Evolutionary conservation across 2,113 vertebrate genomes (phyloP), one percentile per base, ranked within the genome.

Genomic region (Antennarius striatus): DNA sequence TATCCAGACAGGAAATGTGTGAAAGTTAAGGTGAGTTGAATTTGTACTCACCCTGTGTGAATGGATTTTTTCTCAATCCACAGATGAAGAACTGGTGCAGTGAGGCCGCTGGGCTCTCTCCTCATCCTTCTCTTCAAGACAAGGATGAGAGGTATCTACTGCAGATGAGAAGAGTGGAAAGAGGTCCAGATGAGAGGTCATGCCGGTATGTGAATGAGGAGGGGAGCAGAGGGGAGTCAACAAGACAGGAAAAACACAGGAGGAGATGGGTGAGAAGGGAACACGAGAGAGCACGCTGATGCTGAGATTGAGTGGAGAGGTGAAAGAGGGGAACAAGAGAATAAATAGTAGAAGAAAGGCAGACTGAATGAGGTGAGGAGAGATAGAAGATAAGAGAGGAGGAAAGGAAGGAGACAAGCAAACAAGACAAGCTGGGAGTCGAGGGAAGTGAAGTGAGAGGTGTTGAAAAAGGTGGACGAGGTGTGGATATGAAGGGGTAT

Each of bases 391-490:
- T 2, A 8, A 17, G 17, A 16, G 56, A 40, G 16, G 65, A 42
- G 61, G 48, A 59, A 65, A 47, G 36, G 59, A 59, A 56, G 63
- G 17, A 68, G 71, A 73, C 32, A 59, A 60, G 71, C 48, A 68
- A 86, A 84, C 4, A 22, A 67, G 70, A 68, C 55, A 65, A 64
- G 67, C 54, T 16, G 52, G 77, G 70, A 80, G 72, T 47, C 46
- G 63, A 85, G 72, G 62, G 29, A 52, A 16, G 57, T 49, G 60
- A 68, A 56, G 80, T 1, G 28, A 74, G 65, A 73, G 58, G 65
- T n/a, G 6, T 68, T 82, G 71, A 75, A 79, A 71, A 59, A 64
- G 52, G 77, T 57, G 77, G 66, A 69, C 14, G 64, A 73, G 66
- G 71, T 68, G 76, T 67, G 70, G 63, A 68, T 54, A 49, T 51